These are phyloP conservation scores for Oceanites oceanicus DNA, from an alignment of 2,113 vertebrate genomes.

Conservation along the genomic window DNA sequence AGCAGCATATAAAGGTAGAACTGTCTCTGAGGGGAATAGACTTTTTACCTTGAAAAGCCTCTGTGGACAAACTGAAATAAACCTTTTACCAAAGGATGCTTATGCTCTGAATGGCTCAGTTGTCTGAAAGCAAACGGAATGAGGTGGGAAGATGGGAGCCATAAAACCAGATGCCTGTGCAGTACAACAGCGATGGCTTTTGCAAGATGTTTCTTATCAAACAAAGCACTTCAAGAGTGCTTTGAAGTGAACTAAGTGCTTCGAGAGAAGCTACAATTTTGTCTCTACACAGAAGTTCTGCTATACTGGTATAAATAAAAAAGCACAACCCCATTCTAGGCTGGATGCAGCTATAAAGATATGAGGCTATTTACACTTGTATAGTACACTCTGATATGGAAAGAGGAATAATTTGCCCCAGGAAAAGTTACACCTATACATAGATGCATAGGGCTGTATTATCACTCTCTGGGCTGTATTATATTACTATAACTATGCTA, in stretches of 20 bases:
- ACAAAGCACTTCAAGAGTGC: not conserved
- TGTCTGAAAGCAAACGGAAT: constrained; percentile 25
- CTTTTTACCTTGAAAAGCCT: not conserved
- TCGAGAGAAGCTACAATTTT: not conserved
- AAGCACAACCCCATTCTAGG: not conserved
- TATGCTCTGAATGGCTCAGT: constrained; percentile 7
- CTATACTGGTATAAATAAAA: not conserved
- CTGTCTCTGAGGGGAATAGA: not conserved
- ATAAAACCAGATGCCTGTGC: not conserved
- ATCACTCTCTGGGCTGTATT: not conserved
- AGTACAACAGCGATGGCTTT: not conserved
- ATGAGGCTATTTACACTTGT: not conserved
- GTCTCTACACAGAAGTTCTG: not conserved
- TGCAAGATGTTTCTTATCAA: not conserved
- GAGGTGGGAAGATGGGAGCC: not conserved
- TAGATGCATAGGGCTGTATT: not conserved
- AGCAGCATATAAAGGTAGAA: constrained; percentile 6
- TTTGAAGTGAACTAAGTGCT: not conserved
- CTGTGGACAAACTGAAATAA: constrained; percentile 27
- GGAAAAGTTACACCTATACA: not conserved
- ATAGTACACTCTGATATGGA: not conserved
- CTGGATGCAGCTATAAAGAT: not conserved
- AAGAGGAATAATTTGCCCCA: not conserved
- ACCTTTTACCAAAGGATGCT: constrained; percentile 16
- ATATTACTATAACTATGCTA: not conserved